These are phyloP conservation scores for Pygmarrhopalites habei DNA, from an alignment of 1,140 invertebrate species.

Conservation along the genomic window DNA sequence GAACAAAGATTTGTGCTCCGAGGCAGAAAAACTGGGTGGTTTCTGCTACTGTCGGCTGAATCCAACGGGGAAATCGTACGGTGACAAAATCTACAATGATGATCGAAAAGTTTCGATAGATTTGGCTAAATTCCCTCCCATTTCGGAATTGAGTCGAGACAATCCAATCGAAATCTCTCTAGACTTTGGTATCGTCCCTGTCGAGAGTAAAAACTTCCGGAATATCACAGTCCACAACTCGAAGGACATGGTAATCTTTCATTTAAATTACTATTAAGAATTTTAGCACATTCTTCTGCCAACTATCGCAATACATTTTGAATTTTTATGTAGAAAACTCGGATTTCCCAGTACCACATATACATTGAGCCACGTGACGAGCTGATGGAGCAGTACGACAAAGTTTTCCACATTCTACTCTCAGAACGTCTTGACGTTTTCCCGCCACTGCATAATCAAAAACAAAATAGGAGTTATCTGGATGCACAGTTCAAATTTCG, in stretches of 20 bases:
- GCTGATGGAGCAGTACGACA: conserved; percentile 10
- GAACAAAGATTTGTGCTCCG: neutral
- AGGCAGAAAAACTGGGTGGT: neutral
- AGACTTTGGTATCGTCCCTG: conserved; percentile 16
- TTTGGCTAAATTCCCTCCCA: neutral
- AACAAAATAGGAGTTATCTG: neutral
- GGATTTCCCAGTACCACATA: no score
- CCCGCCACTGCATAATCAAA: neutral
- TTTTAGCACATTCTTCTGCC: no score
- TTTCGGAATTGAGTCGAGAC: neutral
- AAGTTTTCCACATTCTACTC: conserved; percentile 7
- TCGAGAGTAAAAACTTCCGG: conserved; percentile 7
- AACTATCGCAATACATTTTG: no score
- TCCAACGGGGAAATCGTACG: conserved; percentile 4
- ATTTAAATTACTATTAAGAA: neutral
- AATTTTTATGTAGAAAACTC: no score
- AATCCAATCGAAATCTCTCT: conserved; percentile 4
- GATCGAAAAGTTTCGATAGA: neutral
- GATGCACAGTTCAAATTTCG: conserved; percentile 17
- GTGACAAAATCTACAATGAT: neutral
- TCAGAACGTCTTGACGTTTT: neutral
- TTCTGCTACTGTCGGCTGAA: conserved; percentile 6
- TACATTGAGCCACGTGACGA: neutral
- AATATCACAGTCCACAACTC: conserved; percentile 5
- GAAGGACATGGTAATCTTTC: neutral